These are phyloP conservation scores for Aphaenogaster ashmeadi DNA, from an alignment of 1,140 invertebrate species.

Conservation along the genomic window DNA sequence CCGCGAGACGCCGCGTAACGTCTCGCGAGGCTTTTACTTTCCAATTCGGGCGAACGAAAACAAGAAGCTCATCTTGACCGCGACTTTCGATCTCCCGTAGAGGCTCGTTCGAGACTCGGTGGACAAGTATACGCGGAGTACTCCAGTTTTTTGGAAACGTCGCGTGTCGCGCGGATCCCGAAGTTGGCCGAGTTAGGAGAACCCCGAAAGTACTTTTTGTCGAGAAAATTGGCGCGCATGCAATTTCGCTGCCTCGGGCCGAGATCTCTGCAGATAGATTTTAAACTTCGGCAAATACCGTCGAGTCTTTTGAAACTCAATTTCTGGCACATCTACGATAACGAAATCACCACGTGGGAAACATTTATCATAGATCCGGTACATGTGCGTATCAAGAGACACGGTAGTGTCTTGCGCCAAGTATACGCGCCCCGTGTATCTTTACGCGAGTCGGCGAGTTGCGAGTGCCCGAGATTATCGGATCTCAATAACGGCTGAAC, in stretches of 20 bases:
- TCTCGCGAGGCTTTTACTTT: conserved; percentile 29
- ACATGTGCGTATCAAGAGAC: too few species aligned
- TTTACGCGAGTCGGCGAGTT: too few species aligned
- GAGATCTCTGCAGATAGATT: neutral
- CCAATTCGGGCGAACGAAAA: conserved; percentile 4
- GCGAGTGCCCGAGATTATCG: too few species aligned
- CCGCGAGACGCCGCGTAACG: too few species aligned
- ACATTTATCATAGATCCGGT: neutral
- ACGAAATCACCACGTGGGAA: neutral
- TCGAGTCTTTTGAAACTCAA: neutral
- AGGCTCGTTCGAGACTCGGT: neutral
- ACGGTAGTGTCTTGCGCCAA: too few species aligned
- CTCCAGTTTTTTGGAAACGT: neutral
- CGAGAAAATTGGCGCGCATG: neutral
- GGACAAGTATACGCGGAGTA: neutral
- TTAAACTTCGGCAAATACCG: neutral
- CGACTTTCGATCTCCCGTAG: neutral
- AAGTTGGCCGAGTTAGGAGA: neutral
- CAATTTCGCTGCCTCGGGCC: neutral
- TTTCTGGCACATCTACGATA: neutral
- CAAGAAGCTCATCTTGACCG: neutral
- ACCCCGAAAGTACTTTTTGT: neutral
- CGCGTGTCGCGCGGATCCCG: neutral
- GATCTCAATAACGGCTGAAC: too few species aligned
- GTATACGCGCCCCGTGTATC: too few species aligned